Percentiles rank a stretch among this genome's conserved stretches.
Conservation (phyloP, 1,140 invertebrate species). For the Matsumurasca onukii region DNA sequence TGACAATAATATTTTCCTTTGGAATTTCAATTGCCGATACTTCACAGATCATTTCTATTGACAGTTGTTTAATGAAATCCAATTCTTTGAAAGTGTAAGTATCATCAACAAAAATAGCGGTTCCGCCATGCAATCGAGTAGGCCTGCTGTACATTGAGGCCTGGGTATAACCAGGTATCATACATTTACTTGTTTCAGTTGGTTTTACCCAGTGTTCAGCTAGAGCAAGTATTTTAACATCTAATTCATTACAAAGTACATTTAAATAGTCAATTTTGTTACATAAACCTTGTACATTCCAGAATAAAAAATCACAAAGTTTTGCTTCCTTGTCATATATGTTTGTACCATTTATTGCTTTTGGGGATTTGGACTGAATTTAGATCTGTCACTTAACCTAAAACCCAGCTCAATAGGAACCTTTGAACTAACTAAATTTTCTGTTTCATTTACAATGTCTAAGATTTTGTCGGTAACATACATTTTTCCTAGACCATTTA, state of each 20-base stretch:
- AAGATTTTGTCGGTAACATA: not conserved
- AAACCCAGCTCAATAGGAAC: not conserved
- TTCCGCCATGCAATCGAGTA: no score
- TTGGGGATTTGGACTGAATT: no score
- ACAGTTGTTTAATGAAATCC: not conserved
- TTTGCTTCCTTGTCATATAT: no score
- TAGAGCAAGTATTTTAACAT: not conserved
- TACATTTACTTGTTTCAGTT: no score
- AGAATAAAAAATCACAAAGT: not conserved
- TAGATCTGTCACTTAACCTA: no score
- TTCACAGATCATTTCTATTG: not conserved
- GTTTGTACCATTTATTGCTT: no score
- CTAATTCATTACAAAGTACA: not conserved
- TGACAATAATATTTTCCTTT: not conserved
- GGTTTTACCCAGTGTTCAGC: not conserved
- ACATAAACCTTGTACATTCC: conserved; percentile 1
- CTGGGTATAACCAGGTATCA: no score
- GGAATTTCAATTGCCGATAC: not conserved
- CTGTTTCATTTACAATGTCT: not conserved
- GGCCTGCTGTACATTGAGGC: no score
- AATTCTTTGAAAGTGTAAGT: no score
- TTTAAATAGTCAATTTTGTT: not conserved
- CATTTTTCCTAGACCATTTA: not conserved
- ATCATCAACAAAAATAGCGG: no score
- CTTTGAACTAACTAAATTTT: not conserved